phyloP scores from a whole-genome alignment of 1,140 invertebrate species.

The Papilio helenus region DNA sequence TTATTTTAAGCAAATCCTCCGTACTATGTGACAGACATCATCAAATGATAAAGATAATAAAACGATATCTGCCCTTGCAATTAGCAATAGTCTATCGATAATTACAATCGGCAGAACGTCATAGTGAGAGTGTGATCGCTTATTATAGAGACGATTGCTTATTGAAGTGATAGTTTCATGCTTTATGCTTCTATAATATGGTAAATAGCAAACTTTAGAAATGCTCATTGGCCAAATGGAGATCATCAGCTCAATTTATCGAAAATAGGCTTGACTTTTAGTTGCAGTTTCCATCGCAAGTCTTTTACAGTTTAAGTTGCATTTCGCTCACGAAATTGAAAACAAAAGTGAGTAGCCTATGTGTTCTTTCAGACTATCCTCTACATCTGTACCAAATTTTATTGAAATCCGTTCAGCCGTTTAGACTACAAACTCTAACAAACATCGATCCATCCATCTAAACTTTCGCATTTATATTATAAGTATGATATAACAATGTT shows the following conservation, averaged over 20 bases:
- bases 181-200: background rate
- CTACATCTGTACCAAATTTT: no score
- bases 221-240: background rate
- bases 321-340: no score
- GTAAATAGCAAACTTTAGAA: background rate
- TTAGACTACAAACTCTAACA: no score
- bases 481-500: no score
- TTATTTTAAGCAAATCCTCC: background rate
- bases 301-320: no score
- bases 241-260: background rate
- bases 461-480: no score
- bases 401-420: no score
- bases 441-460: no score
- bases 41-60: constrained; percentile 25
- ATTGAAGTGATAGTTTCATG: constrained; percentile 25
- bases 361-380: no score
- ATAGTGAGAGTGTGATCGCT: background rate
- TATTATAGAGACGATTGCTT: constrained; percentile 5
- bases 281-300: background rate
- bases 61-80: constrained; percentile 33
- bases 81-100: constrained; percentile 31
- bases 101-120: constrained; percentile 17
- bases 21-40: constrained; percentile 7
- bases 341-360: no score
- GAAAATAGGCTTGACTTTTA: no score